phyloP scores from a whole-genome alignment of 2,888 invertebrate species.

The Atethmia centrago region DNA sequence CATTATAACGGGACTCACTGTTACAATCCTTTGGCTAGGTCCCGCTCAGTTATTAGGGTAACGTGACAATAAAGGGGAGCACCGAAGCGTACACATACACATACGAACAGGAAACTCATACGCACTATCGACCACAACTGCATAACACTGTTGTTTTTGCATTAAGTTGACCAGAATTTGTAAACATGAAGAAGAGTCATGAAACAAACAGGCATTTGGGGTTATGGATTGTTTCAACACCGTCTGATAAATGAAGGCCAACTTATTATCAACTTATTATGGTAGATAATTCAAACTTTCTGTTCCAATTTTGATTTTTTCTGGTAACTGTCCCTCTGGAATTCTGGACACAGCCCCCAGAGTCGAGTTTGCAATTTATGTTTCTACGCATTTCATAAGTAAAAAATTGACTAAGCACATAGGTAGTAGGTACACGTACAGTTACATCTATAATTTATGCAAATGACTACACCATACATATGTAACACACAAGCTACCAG shows the following conservation, averaged over 20 bases:
- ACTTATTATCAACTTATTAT: too few species aligned
- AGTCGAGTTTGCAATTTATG: too few species aligned
- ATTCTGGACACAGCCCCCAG: too few species aligned
- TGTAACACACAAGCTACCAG: constrained; percentile 29
- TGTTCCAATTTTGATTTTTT: background rate
- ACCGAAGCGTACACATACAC: constrained; percentile 19
- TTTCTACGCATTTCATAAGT: background rate
- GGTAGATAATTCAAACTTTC: background rate
- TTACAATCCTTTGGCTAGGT: constrained; percentile 42
- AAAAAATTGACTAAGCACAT: background rate
- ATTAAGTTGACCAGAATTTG: background rate
- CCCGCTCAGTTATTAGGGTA: constrained; percentile 38
- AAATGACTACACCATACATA: constrained; percentile 14
- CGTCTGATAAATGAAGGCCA: background rate
- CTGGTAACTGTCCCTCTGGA: too few species aligned
- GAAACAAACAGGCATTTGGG: background rate
- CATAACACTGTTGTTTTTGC: constrained; percentile 24
- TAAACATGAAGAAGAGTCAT: background rate
- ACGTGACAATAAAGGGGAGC: constrained; percentile 33
- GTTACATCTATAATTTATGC: constrained; percentile 10
- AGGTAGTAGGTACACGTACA: background rate
- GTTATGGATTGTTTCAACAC: background rate
- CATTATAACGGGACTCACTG: constrained; percentile 56
- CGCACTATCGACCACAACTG: constrained; percentile 31
- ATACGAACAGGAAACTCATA: constrained; percentile 28